Conservation (phyloP, 2,888 invertebrate species). For the Phyllotreta cruciferae region DNA sequence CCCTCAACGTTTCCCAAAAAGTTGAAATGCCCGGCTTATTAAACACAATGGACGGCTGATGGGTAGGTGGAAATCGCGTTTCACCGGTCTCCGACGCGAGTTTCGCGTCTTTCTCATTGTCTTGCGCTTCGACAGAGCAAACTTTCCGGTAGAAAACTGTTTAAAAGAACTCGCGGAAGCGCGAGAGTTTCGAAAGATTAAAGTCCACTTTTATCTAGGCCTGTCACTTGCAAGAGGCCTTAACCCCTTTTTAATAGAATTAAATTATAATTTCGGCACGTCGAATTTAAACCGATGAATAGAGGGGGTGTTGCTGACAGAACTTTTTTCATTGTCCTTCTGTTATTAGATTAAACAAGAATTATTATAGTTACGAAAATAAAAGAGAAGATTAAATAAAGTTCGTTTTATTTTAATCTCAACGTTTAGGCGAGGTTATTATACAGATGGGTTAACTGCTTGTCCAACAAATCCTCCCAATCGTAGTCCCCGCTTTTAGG, state of each 20-base stretch:
- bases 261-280: conserved; percentile 32
- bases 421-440: too few relatives aligned
- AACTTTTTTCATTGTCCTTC: too few relatives aligned
- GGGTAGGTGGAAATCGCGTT: conserved; percentile 41
- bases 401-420: too few relatives aligned
- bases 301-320: too few relatives aligned
- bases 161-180: conserved; percentile 33
- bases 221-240: conserved; percentile 40
- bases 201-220: conserved; percentile 39
- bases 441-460: too few relatives aligned
- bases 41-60: conserved; percentile 36
- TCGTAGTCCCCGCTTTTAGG: background rate
- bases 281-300: background rate
- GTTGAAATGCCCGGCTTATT: conserved; percentile 24
- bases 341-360: too few relatives aligned
- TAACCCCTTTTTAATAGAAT: conserved; percentile 37
- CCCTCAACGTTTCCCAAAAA: conserved; percentile 6
- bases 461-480: background rate
- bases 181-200: conserved; percentile 35
- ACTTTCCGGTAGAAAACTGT: conserved; percentile 26
- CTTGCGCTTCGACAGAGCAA: conserved; percentile 28
- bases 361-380: too few relatives aligned
- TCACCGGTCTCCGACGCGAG: conserved; percentile 35
- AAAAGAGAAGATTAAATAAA: too few relatives aligned
- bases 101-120: conserved; percentile 37